These are phyloP conservation scores for Ctenomys sociabilis DNA, from an alignment of 2,113 vertebrate genomes.

Conservation along the genomic window DNA sequence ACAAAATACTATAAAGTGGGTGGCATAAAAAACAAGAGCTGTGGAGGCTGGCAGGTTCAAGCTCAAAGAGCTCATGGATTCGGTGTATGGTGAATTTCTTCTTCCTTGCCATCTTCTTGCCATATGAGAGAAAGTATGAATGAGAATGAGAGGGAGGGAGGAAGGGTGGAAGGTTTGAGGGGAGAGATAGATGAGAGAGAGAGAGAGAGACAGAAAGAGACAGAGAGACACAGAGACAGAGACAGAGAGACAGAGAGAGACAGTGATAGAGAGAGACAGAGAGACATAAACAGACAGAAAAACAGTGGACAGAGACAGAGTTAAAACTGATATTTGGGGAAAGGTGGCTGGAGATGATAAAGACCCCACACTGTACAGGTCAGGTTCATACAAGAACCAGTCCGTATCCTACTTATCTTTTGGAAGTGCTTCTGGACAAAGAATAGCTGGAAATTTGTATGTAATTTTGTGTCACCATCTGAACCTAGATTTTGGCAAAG, in stretches of 20 bases:
- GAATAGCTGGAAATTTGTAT: neutral
- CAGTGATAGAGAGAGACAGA: neutral
- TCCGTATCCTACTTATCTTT: neutral
- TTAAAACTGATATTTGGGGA: slow-evolving; percentile 2
- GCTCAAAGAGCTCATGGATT: neutral
- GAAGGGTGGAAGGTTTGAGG: neutral
- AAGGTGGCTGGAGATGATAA: neutral
- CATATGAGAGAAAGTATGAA: too few species aligned
- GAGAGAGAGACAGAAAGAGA: neutral
- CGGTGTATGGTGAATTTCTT: neutral
- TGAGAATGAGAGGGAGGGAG: neutral
- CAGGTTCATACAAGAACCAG: neutral
- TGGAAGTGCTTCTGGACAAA: neutral
- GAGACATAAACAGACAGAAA: neutral
- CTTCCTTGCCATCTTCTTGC: neutral
- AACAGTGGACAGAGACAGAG: neutral
- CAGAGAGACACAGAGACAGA: neutral
- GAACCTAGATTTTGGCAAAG: neutral
- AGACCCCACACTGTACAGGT: neutral
- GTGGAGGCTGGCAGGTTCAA: neutral
- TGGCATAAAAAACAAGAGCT: neutral
- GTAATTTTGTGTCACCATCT: neutral
- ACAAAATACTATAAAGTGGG: neutral
- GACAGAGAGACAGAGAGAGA: neutral
- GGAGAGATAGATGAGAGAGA: too few species aligned